phyloP scores from a whole-genome alignment of 1,140 invertebrate genomes.

The Cotesia typhae region DNA sequence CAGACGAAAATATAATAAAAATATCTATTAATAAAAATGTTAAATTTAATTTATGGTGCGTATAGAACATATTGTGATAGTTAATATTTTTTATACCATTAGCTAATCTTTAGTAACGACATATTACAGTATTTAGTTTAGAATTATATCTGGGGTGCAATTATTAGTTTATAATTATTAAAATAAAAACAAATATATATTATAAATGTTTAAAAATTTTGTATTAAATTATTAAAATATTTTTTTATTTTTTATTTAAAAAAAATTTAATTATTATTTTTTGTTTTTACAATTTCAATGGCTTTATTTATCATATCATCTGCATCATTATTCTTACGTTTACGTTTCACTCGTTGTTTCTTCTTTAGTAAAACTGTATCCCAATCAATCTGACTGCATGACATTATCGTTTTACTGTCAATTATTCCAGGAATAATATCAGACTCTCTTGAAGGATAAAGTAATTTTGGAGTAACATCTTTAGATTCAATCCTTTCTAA shows the following conservation, averaged over 20 bases:
- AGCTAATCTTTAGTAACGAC: not conserved
- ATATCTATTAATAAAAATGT: not conserved
- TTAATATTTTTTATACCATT: slow-evolving; percentile 7
- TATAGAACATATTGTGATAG: not conserved
- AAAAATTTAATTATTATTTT: slow-evolving; percentile 22
- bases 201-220: not conserved
- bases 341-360: slow-evolving; percentile 46
- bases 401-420: slow-evolving; percentile 44
- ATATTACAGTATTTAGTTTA: not conserved
- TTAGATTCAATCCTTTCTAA: slow-evolving; percentile 39
- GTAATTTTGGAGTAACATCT: slow-evolving; percentile 28
- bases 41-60: not conserved
- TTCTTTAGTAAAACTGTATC: slow-evolving; percentile 48
- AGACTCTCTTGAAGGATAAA: slow-evolving; percentile 28
- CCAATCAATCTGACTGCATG: slow-evolving; percentile 54
- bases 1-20: too few relatives aligned
- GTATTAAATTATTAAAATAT: not conserved
- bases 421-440: slow-evolving; percentile 51
- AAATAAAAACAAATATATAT: slow-evolving; percentile 1
- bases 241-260: slow-evolving; percentile 11
- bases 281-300: slow-evolving; percentile 47
- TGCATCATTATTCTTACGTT: slow-evolving; percentile 33
- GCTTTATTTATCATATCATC: slow-evolving; percentile 49
- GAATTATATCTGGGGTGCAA: not conserved
- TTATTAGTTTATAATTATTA: not conserved